Evolutionary conservation across 92 coral and sea anemone species (phyloP).

Genomic region (Parazoanthus swiftii): DNA sequence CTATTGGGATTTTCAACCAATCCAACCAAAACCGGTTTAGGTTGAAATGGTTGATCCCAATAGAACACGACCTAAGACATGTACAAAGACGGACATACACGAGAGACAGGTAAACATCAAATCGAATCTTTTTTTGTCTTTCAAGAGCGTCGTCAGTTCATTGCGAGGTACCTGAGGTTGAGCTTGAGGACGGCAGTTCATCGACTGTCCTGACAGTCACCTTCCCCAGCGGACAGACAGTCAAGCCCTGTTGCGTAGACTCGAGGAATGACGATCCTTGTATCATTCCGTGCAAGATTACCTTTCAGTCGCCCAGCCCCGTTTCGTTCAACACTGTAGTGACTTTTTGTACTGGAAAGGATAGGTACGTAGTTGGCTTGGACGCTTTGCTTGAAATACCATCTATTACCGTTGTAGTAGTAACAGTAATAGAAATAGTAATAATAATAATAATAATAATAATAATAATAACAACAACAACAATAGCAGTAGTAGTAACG

Average conservation of each 20-base stretch:
- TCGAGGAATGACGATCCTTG: constrained; percentile 59
- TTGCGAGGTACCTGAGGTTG: constrained; percentile 82
- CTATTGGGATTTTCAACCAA: no score
- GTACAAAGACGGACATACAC: background rate
- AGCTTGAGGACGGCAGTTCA: constrained; percentile 85
- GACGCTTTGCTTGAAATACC: no score
- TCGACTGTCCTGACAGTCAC: constrained; percentile 70
- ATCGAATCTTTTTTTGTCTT: background rate
- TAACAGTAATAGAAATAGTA: no score
- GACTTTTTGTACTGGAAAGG: constrained; percentile 71
- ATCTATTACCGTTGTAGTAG: no score
- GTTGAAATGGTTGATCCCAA: no score
- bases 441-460: no score
- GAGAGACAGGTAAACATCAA: background rate
- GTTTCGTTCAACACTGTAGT: constrained; percentile 76
- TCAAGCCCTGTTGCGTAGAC: constrained; percentile 72
- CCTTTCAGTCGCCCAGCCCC: constrained; percentile 85
- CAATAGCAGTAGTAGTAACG: no score
- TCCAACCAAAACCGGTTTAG: no score
- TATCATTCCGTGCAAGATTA: constrained; percentile 72
- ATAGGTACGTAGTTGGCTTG: constrained; percentile 57
- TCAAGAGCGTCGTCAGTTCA: constrained; percentile 72
- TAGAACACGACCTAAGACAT: no score
- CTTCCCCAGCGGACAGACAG: constrained; percentile 81
- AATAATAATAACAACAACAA: no score